Conservation (phyloP, 2,797 vertebrate species). For the Leptatherina wallacei region DNA sequence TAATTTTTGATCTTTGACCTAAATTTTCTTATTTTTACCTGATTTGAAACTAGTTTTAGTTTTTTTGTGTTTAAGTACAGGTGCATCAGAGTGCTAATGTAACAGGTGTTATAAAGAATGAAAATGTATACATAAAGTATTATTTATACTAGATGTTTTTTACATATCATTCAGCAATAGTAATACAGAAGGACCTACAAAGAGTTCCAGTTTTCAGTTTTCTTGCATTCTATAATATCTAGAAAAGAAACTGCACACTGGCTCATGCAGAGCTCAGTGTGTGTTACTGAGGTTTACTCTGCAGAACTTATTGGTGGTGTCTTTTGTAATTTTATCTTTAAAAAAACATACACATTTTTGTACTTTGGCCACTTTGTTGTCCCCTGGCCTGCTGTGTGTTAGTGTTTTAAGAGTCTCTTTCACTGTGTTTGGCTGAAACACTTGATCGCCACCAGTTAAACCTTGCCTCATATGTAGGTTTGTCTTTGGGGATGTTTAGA, state of each 20-base stretch:
- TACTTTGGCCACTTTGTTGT: conserved; percentile 20
- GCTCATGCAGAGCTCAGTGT: background rate
- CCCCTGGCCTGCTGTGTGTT: conserved; percentile 49
- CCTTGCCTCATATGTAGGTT: conserved; percentile 39
- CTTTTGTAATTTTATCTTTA: conserved; percentile 40
- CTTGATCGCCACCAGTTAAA: conserved; percentile 60
- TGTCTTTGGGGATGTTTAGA: conserved; percentile 49
- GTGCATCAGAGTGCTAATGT: conserved; percentile 11
- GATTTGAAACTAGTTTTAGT: background rate
- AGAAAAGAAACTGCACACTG: too few species aligned
- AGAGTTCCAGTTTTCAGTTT: background rate
- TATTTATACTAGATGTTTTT: background rate
- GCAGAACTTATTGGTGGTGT: conserved; percentile 21
- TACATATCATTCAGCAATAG: background rate
- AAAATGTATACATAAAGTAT: conserved; percentile 4
- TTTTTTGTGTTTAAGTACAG: background rate
- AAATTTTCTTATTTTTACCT: conserved; percentile 1
- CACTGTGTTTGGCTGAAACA: conserved; percentile 40
- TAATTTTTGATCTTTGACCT: too few species aligned
- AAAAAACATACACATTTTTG: conserved; percentile 23
- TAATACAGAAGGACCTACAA: background rate
- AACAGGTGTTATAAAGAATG: conserved; percentile 59
- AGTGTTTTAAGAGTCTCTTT: conserved; percentile 29
- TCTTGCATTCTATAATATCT: background rate
- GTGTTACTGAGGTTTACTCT: conserved; percentile 15